Evolutionary conservation across 2,797 vertebrate genomes (phyloP).

Genomic region (Anguilla anguilla): DNA sequence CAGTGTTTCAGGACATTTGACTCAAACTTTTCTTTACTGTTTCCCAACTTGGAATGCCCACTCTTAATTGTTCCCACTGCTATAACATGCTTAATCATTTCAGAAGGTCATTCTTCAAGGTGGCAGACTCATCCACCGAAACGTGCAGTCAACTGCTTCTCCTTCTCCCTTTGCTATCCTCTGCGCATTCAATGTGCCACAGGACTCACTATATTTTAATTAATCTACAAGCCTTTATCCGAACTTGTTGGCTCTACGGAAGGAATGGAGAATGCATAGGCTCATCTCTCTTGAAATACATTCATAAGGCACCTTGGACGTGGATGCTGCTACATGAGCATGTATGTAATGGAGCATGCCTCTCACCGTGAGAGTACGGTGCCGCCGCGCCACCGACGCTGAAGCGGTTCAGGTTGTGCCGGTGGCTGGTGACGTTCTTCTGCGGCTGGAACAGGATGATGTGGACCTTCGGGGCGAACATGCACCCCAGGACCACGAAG

Average conservation of each 20-base stretch:
- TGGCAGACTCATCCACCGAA: neutral
- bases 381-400: constrained; percentile 92
- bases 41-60: too few species aligned
- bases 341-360: neutral
- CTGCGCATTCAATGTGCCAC: neutral
- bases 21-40: neutral
- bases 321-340: neutral
- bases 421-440: constrained; percentile 97
- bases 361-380: constrained; percentile 91
- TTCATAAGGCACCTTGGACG: neutral
- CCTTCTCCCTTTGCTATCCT: neutral
- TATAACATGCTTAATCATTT: neutral
- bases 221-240: neutral
- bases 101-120: neutral
- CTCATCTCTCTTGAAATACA: neutral
- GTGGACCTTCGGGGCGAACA: constrained; percentile 98
- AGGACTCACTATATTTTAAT: neutral
- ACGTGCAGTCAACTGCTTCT: neutral
- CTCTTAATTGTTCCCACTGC: neutral
- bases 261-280: neutral
- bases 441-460: constrained; percentile 98
- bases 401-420: constrained; percentile 95
- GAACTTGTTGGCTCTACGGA: neutral
- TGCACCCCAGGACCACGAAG: constrained; percentile 95
- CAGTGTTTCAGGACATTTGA: neutral